These are phyloP conservation scores for Panzeria rudis DNA, from an alignment of 2,888 invertebrate genomes.

Conservation along the genomic window DNA sequence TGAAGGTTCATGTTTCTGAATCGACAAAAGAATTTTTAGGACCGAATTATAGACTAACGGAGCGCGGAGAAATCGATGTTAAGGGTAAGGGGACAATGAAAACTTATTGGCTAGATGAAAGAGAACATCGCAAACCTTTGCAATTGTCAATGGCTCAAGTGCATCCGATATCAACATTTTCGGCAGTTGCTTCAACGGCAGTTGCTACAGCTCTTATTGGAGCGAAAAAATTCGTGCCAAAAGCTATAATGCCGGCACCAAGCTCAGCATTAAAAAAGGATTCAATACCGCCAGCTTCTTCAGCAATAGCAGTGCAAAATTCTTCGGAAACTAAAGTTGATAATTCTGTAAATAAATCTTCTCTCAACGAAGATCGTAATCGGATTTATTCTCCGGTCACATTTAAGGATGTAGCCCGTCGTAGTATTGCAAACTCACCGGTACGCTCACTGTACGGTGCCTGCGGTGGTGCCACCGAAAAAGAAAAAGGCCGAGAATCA, in stretches of 20 bases:
- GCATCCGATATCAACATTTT: slow-evolving; percentile 77
- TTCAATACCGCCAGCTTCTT: slow-evolving; percentile 11
- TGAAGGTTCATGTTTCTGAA: slow-evolving; percentile 97
- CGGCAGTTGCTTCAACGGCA: slow-evolving; percentile 40
- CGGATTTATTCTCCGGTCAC: slow-evolving; percentile 93
- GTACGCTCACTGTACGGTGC: slow-evolving; percentile 84
- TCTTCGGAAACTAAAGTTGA: slow-evolving; percentile 30
- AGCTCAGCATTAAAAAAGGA: slow-evolving; percentile 54
- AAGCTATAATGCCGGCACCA: slow-evolving; percentile 74
- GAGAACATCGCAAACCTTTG: slow-evolving; percentile 87
- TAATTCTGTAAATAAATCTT: slow-evolving; percentile 61
- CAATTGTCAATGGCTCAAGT: slow-evolving; percentile 79
- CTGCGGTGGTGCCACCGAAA: slow-evolving; percentile 53
- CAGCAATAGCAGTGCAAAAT: slow-evolving; percentile 18
- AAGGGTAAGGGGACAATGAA: slow-evolving; percentile 97
- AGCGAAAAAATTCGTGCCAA: slow-evolving; percentile 69
- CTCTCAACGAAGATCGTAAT: slow-evolving; percentile 85
- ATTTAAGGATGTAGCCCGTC: slow-evolving; percentile 91
- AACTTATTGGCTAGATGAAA: slow-evolving; percentile 93
- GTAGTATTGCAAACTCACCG: slow-evolving; percentile 91
- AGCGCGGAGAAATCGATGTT: slow-evolving; percentile 93
- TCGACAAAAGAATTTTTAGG: slow-evolving; percentile 92
- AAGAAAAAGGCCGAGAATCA: slow-evolving; percentile 85
- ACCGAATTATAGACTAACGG: slow-evolving; percentile 89
- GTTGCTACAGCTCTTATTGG: slow-evolving; percentile 33